Evolutionary conservation across 2,888 invertebrate species (phyloP), one percentile per base, ranked within the genome.

Genomic region (Euclidia mi): DNA sequence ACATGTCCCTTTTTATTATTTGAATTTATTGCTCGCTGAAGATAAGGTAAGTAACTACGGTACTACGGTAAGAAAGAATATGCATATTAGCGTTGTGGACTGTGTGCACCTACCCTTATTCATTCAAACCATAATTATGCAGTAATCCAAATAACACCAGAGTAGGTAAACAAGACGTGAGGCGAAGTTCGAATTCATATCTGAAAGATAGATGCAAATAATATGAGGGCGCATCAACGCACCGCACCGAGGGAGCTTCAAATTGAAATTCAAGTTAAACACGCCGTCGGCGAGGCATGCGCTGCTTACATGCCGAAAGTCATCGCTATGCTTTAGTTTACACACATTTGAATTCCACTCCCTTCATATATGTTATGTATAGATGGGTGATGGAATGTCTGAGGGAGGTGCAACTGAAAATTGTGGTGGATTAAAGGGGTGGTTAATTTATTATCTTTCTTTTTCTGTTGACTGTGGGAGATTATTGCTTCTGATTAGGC

Each of bases 61-160:
- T n/a, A n/a, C n/a, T n/a, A n/a, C n/a, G n/a, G n/a, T n/a, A n/a
- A n/a, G n/a, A n/a, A n/a, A n/a, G n/a, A n/a, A n/a, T n/a, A n/a
- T n/a, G n/a, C n/a, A n/a, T n/a, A n/a, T n/a, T n/a, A n/a, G n/a
- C n/a, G n/a, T n/a, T n/a, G n/a, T n/a, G n/a, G n/a, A n/a, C n/a
- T n/a, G 1, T 25, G 6, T 25, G 7, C 20, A 25, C 20, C n/a
- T 6, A 25, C 6, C 20, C 2, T 25, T 25, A 25, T 3, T 6
- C 7, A 25, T 25, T 25, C 58, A 53, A 64, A 58, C 49, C 1
- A 29, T 29, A 29, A 4, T 11, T 11, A 32, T 6, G 4, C 6
- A 32, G 11, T 3, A 4, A 34, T 2, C 11, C n/a, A 6, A 12
- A 32, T 12, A 10, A 9, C 31, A 31, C 31, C n/a, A n/a, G n/a